phyloP scores from a whole-genome alignment of 2,888 invertebrate species.

The Rhagonycha fulva region DNA sequence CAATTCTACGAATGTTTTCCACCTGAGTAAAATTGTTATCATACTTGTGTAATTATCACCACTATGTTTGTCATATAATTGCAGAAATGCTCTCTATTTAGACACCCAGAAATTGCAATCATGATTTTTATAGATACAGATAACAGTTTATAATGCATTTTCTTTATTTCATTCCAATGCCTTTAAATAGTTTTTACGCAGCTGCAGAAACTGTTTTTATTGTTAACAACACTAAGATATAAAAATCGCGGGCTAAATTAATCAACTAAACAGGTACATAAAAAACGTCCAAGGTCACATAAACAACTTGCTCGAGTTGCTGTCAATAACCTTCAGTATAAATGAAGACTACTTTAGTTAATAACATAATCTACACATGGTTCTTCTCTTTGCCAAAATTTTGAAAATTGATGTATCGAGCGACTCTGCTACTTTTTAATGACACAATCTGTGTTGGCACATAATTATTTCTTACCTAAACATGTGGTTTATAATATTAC shows the following conservation, averaged over 20 bases:
- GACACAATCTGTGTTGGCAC: neutral
- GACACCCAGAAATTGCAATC: conserved; percentile 16
- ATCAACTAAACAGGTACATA: conserved; percentile 8
- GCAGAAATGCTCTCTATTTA: conserved; percentile 21
- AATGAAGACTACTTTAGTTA: neutral
- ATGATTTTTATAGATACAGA: conserved; percentile 19
- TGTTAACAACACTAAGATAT: neutral
- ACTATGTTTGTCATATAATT: conserved; percentile 35
- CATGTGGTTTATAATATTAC: neutral
- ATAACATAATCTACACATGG: neutral
- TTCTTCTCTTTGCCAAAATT: neutral
- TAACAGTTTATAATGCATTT: conserved; percentile 5
- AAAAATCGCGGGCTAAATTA: conserved; percentile 6
- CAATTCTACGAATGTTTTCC: conserved; percentile 48
- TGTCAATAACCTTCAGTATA: conserved; percentile 12
- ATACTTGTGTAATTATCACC: conserved; percentile 35
- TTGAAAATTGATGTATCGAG: neutral
- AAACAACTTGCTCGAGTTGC: conserved; percentile 11
- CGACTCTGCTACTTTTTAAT: neutral
- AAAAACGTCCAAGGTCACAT: conserved; percentile 7
- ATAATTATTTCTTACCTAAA: neutral
- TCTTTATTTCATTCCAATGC: neutral
- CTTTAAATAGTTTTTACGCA: neutral
- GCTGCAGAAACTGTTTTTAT: neutral
- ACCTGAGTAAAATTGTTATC: conserved; percentile 47